These are phyloP conservation scores for Cheilosia scutellata DNA, from an alignment of 2,888 invertebrate species.

Conservation along the genomic window DNA sequence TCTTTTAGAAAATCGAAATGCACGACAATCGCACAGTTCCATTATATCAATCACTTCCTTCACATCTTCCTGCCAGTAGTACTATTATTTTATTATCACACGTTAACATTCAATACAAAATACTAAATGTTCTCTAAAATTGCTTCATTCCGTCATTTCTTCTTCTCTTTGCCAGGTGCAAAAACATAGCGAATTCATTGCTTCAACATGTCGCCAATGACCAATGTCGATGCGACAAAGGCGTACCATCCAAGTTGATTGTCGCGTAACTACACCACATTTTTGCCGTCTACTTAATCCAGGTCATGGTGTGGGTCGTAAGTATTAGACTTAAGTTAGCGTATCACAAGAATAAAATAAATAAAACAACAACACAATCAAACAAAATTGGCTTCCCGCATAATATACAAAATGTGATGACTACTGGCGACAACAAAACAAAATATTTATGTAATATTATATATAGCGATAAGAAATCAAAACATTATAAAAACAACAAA, in stretches of 20 bases:
- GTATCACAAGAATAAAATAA: conserved; percentile 11
- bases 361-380: conserved; percentile 31
- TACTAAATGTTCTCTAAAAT: not conserved
- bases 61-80: too few species aligned
- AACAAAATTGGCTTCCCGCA: conserved; percentile 50
- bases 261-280: conserved; percentile 84
- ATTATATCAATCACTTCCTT: too few species aligned
- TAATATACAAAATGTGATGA: conserved; percentile 31
- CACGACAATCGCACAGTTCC: too few species aligned
- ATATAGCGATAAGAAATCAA: not conserved
- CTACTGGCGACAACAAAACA: conserved; percentile 12
- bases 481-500: conserved; percentile 7
- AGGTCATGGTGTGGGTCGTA: conserved; percentile 82
- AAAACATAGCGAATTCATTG: conserved; percentile 83
- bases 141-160: not conserved
- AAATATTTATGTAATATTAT: not conserved
- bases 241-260: conserved; percentile 81
- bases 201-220: conserved; percentile 82
- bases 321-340: conserved; percentile 80
- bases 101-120: not conserved
- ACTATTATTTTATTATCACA: not conserved
- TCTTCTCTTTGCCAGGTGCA: conserved; percentile 79
- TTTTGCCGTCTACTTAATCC: conserved; percentile 84
- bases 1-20: too few species aligned
- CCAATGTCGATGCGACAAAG: conserved; percentile 83